Percentiles rank a stretch among this genome's conserved stretches.
Evolutionary conservation across 1,140 invertebrate genomes (phyloP).

Genomic region (Cydia strobilella): DNA sequence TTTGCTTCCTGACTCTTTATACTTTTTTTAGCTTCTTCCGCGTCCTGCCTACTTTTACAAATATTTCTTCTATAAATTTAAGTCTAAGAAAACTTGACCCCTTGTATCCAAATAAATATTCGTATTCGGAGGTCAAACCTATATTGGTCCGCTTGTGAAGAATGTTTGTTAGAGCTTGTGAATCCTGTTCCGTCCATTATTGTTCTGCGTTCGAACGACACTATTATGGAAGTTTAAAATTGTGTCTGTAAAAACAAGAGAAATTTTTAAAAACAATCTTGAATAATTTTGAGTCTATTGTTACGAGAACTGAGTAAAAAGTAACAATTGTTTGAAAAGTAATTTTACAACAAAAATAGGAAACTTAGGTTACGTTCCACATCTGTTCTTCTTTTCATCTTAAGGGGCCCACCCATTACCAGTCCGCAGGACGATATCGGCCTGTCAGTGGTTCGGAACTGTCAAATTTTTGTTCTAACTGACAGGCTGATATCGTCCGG

Average conservation of each 20-base stretch:
- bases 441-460: too few relatives aligned
- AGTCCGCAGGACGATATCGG: too few relatives aligned
- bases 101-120: not conserved
- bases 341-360: not conserved
- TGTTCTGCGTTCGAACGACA: conserved; percentile 6
- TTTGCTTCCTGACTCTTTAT: conserved; percentile 9
- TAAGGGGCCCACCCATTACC: too few relatives aligned
- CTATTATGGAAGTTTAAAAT: conserved; percentile 14
- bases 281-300: not conserved
- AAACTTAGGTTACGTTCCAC: too few relatives aligned
- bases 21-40: not conserved
- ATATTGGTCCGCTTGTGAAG: not conserved
- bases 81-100: not conserved
- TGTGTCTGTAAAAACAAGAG: not conserved
- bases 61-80: not conserved
- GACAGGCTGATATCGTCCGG: too few relatives aligned
- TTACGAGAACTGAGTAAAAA: not conserved
- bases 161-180: not conserved
- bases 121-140: not conserved
- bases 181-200: not conserved
- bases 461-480: too few relatives aligned
- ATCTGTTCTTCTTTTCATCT: too few relatives aligned
- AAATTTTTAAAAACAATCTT: not conserved
- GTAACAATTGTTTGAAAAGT: not conserved
- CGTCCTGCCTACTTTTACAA: conserved; percentile 1